These are phyloP conservation scores for Maniola hyperantus DNA, from an alignment of 2,888 invertebrate species.

Conservation along the genomic window DNA sequence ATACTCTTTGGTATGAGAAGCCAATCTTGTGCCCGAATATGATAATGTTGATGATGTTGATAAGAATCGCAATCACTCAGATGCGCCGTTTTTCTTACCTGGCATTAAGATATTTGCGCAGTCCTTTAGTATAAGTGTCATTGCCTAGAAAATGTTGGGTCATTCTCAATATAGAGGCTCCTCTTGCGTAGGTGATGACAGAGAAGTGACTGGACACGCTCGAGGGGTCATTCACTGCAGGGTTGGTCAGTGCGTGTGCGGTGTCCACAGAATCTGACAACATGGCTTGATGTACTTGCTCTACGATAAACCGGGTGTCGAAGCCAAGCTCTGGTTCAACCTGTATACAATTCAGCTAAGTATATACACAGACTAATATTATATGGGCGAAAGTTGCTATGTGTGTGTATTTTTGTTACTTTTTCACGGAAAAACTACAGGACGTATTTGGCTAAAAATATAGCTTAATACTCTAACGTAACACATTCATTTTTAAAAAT, in stretches of 20 bases:
- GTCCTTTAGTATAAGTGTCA: conserved; percentile 74
- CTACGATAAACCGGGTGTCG: conserved; percentile 83
- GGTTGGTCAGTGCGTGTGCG: conserved; percentile 83
- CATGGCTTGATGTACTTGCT: conserved; percentile 86
- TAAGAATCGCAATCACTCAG: no score
- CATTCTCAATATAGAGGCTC: conserved; percentile 85
- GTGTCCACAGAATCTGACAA: conserved; percentile 79
- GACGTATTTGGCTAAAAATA: no score
- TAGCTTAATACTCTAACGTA: no score
- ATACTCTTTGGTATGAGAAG: no score
- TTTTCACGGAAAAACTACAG: no score
- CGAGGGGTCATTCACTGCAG: conserved; percentile 77
- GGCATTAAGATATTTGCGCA: conserved; percentile 77
- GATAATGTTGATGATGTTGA: no score
- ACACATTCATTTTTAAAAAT: no score
- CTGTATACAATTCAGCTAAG: conserved; percentile 44
- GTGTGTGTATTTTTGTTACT: no score
- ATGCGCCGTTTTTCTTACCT: conserved; percentile 57
- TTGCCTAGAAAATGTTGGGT: conserved; percentile 83
- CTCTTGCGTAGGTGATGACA: conserved; percentile 87
- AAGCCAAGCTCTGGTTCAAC: conserved; percentile 64
- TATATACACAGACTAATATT: no score
- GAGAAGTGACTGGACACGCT: conserved; percentile 85
- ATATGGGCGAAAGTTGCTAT: no score
- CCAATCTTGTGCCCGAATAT: no score